Evolutionary conservation across 2,888 invertebrate genomes (phyloP), one percentile per base, ranked within the genome.

Genomic region (Chorisops tibialis): DNA sequence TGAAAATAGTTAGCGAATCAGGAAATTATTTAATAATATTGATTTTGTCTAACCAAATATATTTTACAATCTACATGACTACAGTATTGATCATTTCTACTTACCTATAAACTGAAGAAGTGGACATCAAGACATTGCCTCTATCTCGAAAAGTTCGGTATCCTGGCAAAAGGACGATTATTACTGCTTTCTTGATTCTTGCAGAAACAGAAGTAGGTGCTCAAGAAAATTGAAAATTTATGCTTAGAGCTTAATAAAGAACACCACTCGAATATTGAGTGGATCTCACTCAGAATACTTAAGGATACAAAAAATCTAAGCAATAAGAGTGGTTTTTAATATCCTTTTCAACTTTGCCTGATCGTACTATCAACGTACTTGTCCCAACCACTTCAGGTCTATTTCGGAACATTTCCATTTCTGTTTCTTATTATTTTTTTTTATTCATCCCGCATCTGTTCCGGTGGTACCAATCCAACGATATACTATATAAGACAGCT

Each of bases 171-270:
- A 50, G 50, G 50, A 30, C 30, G 30, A 30, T 9, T 30, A 30
- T 9, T 30, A 30, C 30, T 30, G 5, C 30, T 30, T 52, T 12
- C 37, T 39, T 19, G 38, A 39, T 39, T 38, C 21, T 52, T 21
- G 52, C n/a, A 19, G 12, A 39, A 19, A 14, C 37, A 30, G 37
- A 21, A 52, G 50, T 52, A 38, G 22, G 52, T 39, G 19, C 39
- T 39, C 22, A 21, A 39, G 52, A 52, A 52, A 52, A 52, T 52
- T 38, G 52, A 52, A 52, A 52, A 52, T 52, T 52, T 52, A 52
- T 52, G 52, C 52, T 52, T 19, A 37, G 52, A 39, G 52, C 39
- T 16, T 52, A 52, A 52, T 52, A 52, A 52, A 52, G 37, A 52
- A 38, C 52, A 18, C 52, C 52, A 52, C 52, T 52, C 52, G 38